A percentile compares a stretch with the other conserved stretches of the same genome.
phyloP scores from a whole-genome alignment of 2,888 invertebrate species.

The Clitarchus hookeri region DNA sequence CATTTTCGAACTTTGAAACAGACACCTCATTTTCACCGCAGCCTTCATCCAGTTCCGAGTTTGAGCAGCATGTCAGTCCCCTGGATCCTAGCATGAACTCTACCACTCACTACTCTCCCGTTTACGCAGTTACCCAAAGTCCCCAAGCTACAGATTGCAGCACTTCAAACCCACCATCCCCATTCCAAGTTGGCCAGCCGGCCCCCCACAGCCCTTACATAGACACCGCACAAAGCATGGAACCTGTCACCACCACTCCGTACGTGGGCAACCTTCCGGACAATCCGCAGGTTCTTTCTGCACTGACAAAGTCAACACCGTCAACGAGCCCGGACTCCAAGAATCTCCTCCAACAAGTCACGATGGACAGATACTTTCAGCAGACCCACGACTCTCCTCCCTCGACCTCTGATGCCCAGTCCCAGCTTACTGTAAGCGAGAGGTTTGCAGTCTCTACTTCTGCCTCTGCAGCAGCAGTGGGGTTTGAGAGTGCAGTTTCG shows the following conservation, averaged over 20 bases:
- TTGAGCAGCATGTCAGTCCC: constrained; percentile 40
- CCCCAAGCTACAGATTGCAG: neutral
- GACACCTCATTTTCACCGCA: constrained; percentile 40
- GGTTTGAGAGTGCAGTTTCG: too few species aligned
- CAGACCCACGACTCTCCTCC: neutral
- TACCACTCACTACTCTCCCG: constrained; percentile 65
- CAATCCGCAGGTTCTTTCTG: neutral
- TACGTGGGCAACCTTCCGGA: neutral
- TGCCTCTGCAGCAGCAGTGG: too few species aligned
- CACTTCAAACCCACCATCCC: constrained; percentile 32
- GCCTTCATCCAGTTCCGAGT: constrained; percentile 38
- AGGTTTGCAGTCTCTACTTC: too few species aligned
- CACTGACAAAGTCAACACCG: neutral
- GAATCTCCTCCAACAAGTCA: neutral
- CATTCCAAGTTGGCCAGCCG: constrained; percentile 8
- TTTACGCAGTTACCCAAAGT: constrained; percentile 51
- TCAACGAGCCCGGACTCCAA: neutral
- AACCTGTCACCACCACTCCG: neutral
- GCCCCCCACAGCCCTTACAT: constrained; percentile 29
- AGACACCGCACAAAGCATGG: constrained; percentile 21
- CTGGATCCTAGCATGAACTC: constrained; percentile 58
- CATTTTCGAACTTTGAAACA: constrained; percentile 37
- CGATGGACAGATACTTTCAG: neutral
- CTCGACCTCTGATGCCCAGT: neutral
- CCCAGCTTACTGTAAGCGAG: too few species aligned